Conservation (phyloP, 1,140 invertebrate genomes). For the Neuroterus valhalla region DNA sequence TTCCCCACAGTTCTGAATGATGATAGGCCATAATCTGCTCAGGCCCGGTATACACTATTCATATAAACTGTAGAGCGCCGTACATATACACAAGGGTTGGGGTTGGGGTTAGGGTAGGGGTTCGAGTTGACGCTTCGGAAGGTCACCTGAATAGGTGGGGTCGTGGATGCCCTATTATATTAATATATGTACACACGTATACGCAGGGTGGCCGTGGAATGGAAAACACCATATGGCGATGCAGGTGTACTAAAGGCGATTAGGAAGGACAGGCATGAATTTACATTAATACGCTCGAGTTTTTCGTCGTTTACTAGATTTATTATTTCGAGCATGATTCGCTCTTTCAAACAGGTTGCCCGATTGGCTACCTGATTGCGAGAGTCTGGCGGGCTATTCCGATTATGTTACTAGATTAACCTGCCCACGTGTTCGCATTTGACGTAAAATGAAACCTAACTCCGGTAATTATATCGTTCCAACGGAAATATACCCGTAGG, state of each 20-base stretch:
- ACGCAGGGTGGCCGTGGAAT: constrained; percentile 53
- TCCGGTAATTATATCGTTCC: constrained; percentile 4
- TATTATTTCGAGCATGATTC: constrained; percentile 69
- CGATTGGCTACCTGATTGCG: constrained; percentile 33
- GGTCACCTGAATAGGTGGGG: constrained; percentile 61
- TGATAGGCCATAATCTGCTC: constrained; percentile 73
- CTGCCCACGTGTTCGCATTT: not conserved
- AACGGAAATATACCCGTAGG: not conserved
- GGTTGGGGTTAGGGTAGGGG: no score
- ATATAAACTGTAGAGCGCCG: constrained; percentile 44
- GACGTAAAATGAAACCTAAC: not conserved
- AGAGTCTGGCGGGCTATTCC: not conserved
- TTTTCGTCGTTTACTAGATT: constrained; percentile 71
- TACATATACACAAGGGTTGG: no score
- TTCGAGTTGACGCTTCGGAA: constrained; percentile 61
- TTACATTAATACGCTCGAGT: constrained; percentile 70
- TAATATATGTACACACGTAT: constrained; percentile 46
- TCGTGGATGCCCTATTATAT: constrained; percentile 52
- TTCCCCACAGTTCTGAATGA: constrained; percentile 67
- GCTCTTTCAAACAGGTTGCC: constrained; percentile 47
- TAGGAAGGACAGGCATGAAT: constrained; percentile 71
- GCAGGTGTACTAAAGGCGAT: constrained; percentile 74
- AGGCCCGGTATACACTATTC: constrained; percentile 43
- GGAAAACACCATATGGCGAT: constrained; percentile 73
- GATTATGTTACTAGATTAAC: not conserved